Evolutionary conservation across 2,113 vertebrate species (phyloP).

Genomic region (Piaya cayana): DNA sequence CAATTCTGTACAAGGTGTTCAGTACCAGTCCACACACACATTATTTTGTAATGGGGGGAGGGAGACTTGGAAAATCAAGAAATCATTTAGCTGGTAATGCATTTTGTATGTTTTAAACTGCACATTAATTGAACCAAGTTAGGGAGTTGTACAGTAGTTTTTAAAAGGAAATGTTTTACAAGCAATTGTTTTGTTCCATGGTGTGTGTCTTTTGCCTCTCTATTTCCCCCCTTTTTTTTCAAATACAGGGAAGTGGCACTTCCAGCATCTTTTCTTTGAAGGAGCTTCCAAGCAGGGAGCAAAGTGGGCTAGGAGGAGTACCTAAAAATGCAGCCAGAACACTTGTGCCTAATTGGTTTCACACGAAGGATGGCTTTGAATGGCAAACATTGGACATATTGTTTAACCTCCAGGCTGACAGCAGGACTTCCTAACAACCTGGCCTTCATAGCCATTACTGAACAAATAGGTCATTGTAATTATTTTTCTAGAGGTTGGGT

Average conservation of each 20-base stretch:
- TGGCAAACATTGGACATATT: slow-evolving; percentile 16
- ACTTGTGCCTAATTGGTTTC: slow-evolving; percentile 26
- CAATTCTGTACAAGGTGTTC: not conserved
- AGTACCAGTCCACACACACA: not conserved
- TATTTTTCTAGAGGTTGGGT: not conserved
- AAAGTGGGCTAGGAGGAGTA: not conserved
- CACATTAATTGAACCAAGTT: slow-evolving; percentile 48
- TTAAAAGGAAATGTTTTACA: slow-evolving; percentile 45
- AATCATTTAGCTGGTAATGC: slow-evolving; percentile 50
- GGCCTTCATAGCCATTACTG: not conserved
- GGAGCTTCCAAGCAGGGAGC: not conserved
- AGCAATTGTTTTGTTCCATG: not conserved
- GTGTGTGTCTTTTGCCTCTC: slow-evolving; percentile 6
- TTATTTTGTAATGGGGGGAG: slow-evolving; percentile 33
- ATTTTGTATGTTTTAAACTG: slow-evolving; percentile 67
- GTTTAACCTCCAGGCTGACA: slow-evolving; percentile 28
- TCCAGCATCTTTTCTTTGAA: not conserved
- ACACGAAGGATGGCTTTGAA: slow-evolving; percentile 17
- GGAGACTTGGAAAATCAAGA: not conserved
- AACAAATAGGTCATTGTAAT: not conserved
- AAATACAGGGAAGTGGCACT: slow-evolving; percentile 28
- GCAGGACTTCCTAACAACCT: not conserved
- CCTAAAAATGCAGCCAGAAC: not conserved
- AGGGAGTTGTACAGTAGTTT: slow-evolving; percentile 23
- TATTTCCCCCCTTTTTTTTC: slow-evolving; percentile 10